Percentiles rank a stretch among this genome's conserved stretches.
These are phyloP conservation scores for Diabrotica virgifera DNA, from an alignment of 1,140 invertebrate genomes.

Conservation along the genomic window DNA sequence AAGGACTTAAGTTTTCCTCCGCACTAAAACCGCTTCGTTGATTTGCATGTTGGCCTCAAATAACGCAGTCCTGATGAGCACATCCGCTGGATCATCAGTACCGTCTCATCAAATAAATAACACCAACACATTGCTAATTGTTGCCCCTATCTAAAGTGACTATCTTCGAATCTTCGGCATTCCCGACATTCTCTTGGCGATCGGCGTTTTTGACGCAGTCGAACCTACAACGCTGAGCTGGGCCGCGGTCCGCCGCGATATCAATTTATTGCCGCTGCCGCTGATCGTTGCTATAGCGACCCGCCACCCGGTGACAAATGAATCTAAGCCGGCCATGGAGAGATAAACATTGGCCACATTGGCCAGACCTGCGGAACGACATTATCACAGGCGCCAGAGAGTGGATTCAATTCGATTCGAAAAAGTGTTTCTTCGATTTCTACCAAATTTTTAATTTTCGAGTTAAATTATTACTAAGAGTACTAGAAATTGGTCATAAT, in stretches of 20 bases:
- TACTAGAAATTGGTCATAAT: too few relatives aligned
- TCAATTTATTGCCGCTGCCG: constrained; percentile 11
- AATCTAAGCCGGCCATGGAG: constrained; percentile 1
- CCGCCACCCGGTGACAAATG: constrained; percentile 2
- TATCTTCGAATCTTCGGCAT: constrained; percentile 8
- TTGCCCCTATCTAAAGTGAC: constrained; percentile 1
- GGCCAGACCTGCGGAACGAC: constrained; percentile 10
- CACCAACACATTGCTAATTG: constrained; percentile 10
- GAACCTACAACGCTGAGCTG: not conserved
- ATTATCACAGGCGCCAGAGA: not conserved
- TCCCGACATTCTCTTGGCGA: constrained; percentile 3
- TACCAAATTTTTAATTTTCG: too few relatives aligned
- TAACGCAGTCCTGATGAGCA: not conserved
- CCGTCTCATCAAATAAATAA: constrained; percentile 5
- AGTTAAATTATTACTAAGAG: too few relatives aligned
- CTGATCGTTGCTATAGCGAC: constrained; percentile 1
- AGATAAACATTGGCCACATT: constrained; percentile 7
- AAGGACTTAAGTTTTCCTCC: too few relatives aligned
- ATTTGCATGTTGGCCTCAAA: constrained; percentile 2
- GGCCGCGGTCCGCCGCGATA: constrained; percentile 9
- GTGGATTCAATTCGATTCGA: too few relatives aligned
- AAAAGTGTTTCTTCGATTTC: too few relatives aligned
- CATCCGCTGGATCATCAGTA: not conserved
- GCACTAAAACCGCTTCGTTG: not conserved
- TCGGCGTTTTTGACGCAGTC: not conserved